Percentiles rank a stretch among this genome's conserved stretches.
These are phyloP conservation scores for Danio tinwini DNA, from an alignment of 2,797 vertebrate genomes.

Conservation along the genomic window DNA sequence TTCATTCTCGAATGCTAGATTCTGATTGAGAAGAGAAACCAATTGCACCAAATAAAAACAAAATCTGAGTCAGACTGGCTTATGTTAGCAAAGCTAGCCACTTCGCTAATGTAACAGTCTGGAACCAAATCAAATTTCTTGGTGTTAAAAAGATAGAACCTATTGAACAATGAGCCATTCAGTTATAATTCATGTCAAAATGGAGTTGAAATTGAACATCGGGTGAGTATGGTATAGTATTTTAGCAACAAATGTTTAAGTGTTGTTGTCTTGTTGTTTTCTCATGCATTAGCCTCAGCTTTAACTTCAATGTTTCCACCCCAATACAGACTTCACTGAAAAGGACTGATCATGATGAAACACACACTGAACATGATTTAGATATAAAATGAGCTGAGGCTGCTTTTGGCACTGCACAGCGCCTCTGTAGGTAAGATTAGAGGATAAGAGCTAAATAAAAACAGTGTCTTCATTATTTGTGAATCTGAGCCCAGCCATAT, in stretches of 20 bases:
- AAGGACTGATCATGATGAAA: slow-evolving; percentile 71
- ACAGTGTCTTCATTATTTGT: slow-evolving; percentile 62
- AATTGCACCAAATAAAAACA: slow-evolving; percentile 60
- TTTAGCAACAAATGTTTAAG: neutral
- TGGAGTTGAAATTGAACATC: neutral
- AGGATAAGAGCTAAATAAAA: slow-evolving; percentile 65
- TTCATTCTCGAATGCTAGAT: slow-evolving; percentile 69
- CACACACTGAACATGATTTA: slow-evolving; percentile 70
- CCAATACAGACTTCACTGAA: slow-evolving; percentile 75
- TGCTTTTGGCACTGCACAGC: slow-evolving; percentile 66
- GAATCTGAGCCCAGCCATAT: slow-evolving; percentile 24
- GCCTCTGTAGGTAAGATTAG: slow-evolving; percentile 74
- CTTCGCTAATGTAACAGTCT: slow-evolving; percentile 63
- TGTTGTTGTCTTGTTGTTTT: slow-evolving; percentile 46
- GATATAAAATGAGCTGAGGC: slow-evolving; percentile 68
- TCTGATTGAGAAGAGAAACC: slow-evolving; percentile 88
- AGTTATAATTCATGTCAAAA: slow-evolving; percentile 8
- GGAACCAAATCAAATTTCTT: slow-evolving; percentile 47
- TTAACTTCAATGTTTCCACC: slow-evolving; percentile 73
- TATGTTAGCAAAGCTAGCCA: slow-evolving; percentile 66
- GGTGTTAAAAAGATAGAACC: slow-evolving; percentile 25
- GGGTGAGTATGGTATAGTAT: slow-evolving; percentile 36
- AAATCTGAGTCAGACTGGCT: slow-evolving; percentile 54
- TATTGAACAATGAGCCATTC: slow-evolving; percentile 23
- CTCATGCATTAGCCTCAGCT: slow-evolving; percentile 2